Evolutionary conservation across 1,140 invertebrate genomes (phyloP).

Genomic region (Pseudachorutes palmiensis): DNA sequence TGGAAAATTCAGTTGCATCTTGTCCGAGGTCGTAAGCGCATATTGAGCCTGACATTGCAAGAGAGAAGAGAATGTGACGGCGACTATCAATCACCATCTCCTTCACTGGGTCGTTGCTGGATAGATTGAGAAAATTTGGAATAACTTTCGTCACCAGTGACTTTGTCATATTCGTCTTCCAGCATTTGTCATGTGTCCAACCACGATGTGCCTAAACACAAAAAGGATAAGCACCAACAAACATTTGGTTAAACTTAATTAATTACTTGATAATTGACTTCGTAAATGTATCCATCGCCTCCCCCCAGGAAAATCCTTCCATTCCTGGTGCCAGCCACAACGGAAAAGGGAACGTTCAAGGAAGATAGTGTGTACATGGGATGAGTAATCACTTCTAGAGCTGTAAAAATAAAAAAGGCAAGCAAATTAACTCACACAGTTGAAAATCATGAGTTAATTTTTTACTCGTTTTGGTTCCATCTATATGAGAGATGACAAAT

Average conservation of each 20-base stretch:
- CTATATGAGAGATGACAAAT: constrained; percentile 17
- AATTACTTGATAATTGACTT: constrained; percentile 85
- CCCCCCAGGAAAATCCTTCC: constrained; percentile 93
- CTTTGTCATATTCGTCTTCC: constrained; percentile 89
- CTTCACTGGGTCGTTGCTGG: constrained; percentile 75
- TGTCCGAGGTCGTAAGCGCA: constrained; percentile 82
- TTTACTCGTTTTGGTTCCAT: constrained; percentile 39
- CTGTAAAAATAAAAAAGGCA: constrained; percentile 47
- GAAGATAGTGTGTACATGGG: constrained; percentile 86
- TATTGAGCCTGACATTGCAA: constrained; percentile 57
- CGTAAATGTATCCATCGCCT: constrained; percentile 88
- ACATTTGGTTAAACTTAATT: background rate
- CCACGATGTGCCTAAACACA: constrained; percentile 47
- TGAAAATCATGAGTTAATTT: constrained; percentile 42
- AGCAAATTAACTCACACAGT: constrained; percentile 28
- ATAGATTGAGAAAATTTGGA: constrained; percentile 77
- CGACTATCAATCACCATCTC: constrained; percentile 86
- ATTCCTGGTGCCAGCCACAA: constrained; percentile 66
- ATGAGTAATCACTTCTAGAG: constrained; percentile 87
- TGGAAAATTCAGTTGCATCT: constrained; percentile 61
- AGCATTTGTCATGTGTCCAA: constrained; percentile 92
- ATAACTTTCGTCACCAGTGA: constrained; percentile 77
- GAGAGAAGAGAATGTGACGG: constrained; percentile 79
- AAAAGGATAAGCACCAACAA: constrained; percentile 4
- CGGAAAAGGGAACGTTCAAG: constrained; percentile 79